Evolutionary conservation across 2,113 vertebrate species (phyloP).

Genomic region (Seriola quinqueradiata): DNA sequence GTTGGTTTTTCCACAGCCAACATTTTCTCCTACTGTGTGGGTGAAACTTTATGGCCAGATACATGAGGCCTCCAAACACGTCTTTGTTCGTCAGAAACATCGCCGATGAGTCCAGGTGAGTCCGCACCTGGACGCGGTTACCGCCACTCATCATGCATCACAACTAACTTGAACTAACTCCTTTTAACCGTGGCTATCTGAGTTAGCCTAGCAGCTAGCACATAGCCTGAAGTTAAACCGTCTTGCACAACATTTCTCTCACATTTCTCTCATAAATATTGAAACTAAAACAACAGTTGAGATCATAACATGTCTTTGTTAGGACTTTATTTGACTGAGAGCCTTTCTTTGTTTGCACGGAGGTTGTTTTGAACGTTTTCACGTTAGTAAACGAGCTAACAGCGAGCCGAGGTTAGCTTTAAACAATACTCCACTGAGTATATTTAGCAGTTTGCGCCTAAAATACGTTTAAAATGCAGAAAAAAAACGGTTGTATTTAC

Average conservation of each 20-base stretch:
- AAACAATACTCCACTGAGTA: not conserved
- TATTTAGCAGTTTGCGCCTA: rapidly evolving
- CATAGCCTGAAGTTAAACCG: conserved; percentile 16
- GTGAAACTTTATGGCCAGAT: conserved; percentile 87
- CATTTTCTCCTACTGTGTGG: conserved; percentile 11
- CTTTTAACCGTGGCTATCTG: conserved; percentile 8
- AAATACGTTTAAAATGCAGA: not conserved
- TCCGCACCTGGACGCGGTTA: not conserved
- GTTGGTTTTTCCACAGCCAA: conserved; percentile 1
- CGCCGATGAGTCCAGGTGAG: conserved; percentile 96
- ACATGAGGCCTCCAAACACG: conserved; percentile 94
- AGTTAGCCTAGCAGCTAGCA: conserved; percentile 48
- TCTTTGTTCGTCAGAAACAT: conserved; percentile 97
- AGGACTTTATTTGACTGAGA: rapidly evolving
- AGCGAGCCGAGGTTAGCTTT: not conserved
- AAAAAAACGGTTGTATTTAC: not conserved
- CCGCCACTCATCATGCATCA: not conserved
- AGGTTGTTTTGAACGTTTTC: not conserved
- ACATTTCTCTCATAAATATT: not conserved
- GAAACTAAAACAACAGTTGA: rapidly evolving
- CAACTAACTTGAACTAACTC: not conserved
- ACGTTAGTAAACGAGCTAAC: not conserved
- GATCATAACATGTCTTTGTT: rapidly evolving
- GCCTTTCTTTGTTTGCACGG: conserved; percentile 2
- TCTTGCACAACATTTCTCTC: not conserved